Evolutionary conservation across 1,140 invertebrate species (phyloP).

Genomic region (Antheraea mylitta): DNA sequence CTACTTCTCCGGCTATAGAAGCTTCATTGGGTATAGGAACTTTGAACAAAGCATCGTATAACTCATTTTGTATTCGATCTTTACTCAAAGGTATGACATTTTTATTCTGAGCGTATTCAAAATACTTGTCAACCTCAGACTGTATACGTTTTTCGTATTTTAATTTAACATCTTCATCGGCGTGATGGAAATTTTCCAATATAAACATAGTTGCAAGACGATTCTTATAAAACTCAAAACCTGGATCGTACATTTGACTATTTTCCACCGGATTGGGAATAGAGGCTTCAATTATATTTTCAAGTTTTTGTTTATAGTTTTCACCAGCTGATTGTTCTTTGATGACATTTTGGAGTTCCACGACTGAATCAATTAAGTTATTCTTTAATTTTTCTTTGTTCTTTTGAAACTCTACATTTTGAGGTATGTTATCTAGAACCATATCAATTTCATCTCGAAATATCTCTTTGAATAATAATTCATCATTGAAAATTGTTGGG

Average conservation of each 20-base stretch:
- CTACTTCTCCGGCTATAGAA: slow-evolving; percentile 36
- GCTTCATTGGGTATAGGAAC: slow-evolving; percentile 38
- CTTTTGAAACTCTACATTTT: slow-evolving; percentile 21
- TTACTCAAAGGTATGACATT: slow-evolving; percentile 33
- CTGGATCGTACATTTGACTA: slow-evolving; percentile 29
- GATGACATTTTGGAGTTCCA: slow-evolving; percentile 13
- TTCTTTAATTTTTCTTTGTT: slow-evolving; percentile 21
- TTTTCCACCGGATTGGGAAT: slow-evolving; percentile 32
- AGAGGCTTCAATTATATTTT: slow-evolving; percentile 19
- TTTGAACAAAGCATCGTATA: slow-evolving; percentile 38
- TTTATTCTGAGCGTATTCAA: slow-evolving; percentile 28
- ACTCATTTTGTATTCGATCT: slow-evolving; percentile 42
- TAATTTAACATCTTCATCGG: slow-evolving; percentile 33
- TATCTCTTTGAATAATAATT: slow-evolving; percentile 32
- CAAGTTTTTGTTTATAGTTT: slow-evolving; percentile 8
- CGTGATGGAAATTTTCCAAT: slow-evolving; percentile 48
- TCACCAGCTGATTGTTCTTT: slow-evolving; percentile 14
- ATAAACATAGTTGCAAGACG: slow-evolving; percentile 42
- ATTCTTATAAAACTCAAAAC: slow-evolving; percentile 50
- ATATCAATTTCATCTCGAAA: slow-evolving; percentile 37
- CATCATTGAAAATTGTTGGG: slow-evolving; percentile 35
- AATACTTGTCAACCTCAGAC: slow-evolving; percentile 38
- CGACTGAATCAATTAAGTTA: slow-evolving; percentile 9
- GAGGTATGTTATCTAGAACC: slow-evolving; percentile 30
- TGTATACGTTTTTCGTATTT: slow-evolving; percentile 38